Base-by-base conservation (phyloP, 2,888 invertebrate genomes). In the Dysmachus trigonus region DNA sequence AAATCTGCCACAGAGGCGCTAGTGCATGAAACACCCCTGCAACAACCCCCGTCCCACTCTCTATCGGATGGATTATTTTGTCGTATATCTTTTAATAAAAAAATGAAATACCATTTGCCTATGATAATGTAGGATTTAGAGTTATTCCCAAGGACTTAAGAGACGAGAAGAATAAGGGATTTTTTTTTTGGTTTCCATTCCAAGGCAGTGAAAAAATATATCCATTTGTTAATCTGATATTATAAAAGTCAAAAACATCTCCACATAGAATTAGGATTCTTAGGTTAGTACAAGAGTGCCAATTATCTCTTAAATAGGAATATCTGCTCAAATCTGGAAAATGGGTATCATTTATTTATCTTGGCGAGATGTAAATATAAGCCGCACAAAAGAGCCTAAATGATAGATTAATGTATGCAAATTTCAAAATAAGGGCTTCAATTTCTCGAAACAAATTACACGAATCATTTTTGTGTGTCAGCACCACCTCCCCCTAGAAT, bases 321-420 rank as follows among this genome's bases (percentile, higher is more conserved):
- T 74, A 18, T 35, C 35, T 35, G 35, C 18, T 35, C 18, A 35
- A 74, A 74, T 27, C 18, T 30, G 15, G 31, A 74, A 35, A 74
- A 33, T n/a, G n/a, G 8, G 74, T 18, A 7, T 74, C 18, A 74
- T 35, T 35, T 74, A 35, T 74, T 74, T 74, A 74, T 35, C 18
- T 74, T 4, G 74, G 22, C 7, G 35, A 22, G 35, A 30, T 74
- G n/a, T 74, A 35, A 74, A 31, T 35, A 35, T 31, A 35, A 74
- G 74, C 33, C 74, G 74, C 74, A 74, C 35, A 38, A 38, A 74
- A 41, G 41, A 27, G 38, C 41, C 77, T 77, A 77, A 77, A 77
- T 77, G 77, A 15, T 38, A 27, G 47, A 41, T 41, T 77, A 77
- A 77, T 77, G 77, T 35, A 77, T 77, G 77, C 77, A 77, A 77